Evolutionary conservation across 2,888 invertebrate species (phyloP).

Genomic region (Atethmia centrago): DNA sequence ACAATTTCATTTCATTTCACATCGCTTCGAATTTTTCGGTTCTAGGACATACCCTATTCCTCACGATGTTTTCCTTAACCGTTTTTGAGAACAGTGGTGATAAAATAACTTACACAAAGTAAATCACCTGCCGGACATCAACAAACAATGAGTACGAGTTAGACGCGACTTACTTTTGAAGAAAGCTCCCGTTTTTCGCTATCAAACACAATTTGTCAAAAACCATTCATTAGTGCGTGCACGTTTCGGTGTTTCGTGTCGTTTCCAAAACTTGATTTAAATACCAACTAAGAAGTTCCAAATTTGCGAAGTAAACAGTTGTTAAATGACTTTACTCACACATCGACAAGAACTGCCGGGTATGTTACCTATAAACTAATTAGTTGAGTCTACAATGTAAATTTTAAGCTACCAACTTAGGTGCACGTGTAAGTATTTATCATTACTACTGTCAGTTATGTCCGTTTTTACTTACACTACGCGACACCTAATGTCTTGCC

Average conservation of each 20-base stretch:
- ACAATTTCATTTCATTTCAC: too few relatives aligned
- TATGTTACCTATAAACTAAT: slow-evolving; percentile 60
- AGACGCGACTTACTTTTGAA: not conserved
- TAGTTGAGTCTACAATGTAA: slow-evolving; percentile 48
- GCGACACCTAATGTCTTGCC: not conserved
- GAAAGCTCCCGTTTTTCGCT: not conserved
- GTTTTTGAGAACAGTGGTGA: too few relatives aligned
- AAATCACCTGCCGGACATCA: too few relatives aligned
- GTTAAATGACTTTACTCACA: slow-evolving; percentile 65
- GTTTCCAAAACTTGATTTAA: slow-evolving; percentile 61
- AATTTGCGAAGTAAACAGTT: slow-evolving; percentile 62
- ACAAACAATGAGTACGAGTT: not conserved
- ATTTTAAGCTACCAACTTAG: slow-evolving; percentile 24
- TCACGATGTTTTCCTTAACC: too few relatives aligned
- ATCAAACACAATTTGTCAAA: slow-evolving; percentile 39
- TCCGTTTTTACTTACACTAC: not conserved
- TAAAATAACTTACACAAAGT: too few relatives aligned
- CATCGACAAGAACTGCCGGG: slow-evolving; percentile 38
- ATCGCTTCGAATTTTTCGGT: too few relatives aligned
- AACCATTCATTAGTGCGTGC: slow-evolving; percentile 50
- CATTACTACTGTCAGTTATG: slow-evolving; percentile 18
- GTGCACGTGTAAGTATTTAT: slow-evolving; percentile 7
- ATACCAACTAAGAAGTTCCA: slow-evolving; percentile 58
- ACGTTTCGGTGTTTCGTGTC: slow-evolving; percentile 51
- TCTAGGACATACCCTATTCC: too few relatives aligned